A percentile compares a stretch with the other conserved stretches of the same genome.
Conservation (phyloP, 2,888 invertebrate species). For the Heterodera filipjevi region DNA sequence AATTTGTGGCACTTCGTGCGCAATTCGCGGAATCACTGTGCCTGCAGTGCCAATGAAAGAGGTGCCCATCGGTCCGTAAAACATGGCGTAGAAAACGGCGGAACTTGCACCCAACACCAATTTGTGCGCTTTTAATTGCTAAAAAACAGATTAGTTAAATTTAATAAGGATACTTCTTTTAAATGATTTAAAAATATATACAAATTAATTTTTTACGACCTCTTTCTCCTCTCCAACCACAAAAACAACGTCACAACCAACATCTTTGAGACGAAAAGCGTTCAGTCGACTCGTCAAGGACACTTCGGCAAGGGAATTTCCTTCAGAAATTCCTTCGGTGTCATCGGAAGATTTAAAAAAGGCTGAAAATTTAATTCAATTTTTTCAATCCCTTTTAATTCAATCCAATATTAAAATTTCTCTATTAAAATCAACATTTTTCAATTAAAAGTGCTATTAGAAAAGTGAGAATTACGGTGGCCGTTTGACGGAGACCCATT, state of each 20-base stretch:
- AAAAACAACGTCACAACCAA: constrained; percentile 49
- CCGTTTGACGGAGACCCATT: not conserved
- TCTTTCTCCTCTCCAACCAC: constrained; percentile 47
- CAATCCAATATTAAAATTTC: no score
- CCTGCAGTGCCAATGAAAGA: constrained; percentile 7
- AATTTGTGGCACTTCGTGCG: constrained; percentile 5
- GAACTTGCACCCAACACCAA: constrained; percentile 47
- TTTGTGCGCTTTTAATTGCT: constrained; percentile 45
- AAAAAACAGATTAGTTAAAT: constrained; percentile 1
- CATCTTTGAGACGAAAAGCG: constrained; percentile 41
- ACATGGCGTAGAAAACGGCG: constrained; percentile 48
- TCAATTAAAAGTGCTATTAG: no score
- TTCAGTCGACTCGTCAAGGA: constrained; percentile 46
- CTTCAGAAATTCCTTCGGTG: not conserved
- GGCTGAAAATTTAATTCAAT: not conserved
- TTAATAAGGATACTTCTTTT: no score
- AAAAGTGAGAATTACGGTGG: not conserved
- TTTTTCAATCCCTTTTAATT: not conserved
- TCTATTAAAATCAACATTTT: no score
- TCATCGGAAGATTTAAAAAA: not conserved
- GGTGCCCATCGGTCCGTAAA: constrained; percentile 38
- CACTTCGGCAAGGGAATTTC: constrained; percentile 20
- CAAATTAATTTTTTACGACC: constrained; percentile 27
- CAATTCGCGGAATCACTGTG: constrained; percentile 1
- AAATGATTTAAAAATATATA: not conserved